Conservation (phyloP, 2,888 invertebrate genomes). For the Branchellion lobata region DNA sequence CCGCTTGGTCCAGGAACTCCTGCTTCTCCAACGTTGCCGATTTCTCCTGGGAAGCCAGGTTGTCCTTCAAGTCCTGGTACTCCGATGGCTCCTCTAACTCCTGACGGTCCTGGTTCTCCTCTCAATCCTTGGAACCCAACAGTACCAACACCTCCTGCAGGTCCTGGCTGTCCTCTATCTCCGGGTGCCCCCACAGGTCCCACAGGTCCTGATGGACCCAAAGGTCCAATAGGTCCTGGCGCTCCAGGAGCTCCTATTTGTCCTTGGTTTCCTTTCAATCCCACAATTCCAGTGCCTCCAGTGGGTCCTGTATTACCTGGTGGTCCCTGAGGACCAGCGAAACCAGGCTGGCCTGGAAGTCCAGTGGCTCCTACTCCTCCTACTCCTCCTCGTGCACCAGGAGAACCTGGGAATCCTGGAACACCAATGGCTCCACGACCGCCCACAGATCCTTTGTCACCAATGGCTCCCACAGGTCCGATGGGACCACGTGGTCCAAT, state of each 20-base stretch:
- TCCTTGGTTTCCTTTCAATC: conserved; percentile 31
- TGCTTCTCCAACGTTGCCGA: conserved; percentile 30
- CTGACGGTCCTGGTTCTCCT: conserved; percentile 58
- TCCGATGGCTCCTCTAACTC: conserved; percentile 35
- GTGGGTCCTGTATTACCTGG: conserved; percentile 47
- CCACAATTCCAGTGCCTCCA: conserved; percentile 36
- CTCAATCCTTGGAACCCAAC: conserved; percentile 46
- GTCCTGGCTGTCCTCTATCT: conserved; percentile 44
- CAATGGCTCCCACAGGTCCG: conserved; percentile 41
- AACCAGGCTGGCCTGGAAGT: conserved; percentile 44
- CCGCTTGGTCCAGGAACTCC: conserved; percentile 27
- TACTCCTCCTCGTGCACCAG: conserved; percentile 63
- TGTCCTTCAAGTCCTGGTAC: conserved; percentile 12
- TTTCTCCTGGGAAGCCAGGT: conserved; percentile 33
- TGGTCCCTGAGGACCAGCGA: conserved; percentile 50
- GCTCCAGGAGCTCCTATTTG: conserved; percentile 37
- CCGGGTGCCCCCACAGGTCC: conserved; percentile 45
- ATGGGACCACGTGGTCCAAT: conserved; percentile 37
- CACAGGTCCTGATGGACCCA: conserved; percentile 31
- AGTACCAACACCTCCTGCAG: conserved; percentile 46
- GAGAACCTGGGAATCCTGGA: conserved; percentile 58
- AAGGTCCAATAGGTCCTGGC: conserved; percentile 37
- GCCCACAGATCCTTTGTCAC: conserved; percentile 45
- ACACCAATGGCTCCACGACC: conserved; percentile 46
- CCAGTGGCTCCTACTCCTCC: conserved; percentile 47